Conservation (phyloP, 2,797 vertebrate genomes). For the Avahi laniger region DNA sequence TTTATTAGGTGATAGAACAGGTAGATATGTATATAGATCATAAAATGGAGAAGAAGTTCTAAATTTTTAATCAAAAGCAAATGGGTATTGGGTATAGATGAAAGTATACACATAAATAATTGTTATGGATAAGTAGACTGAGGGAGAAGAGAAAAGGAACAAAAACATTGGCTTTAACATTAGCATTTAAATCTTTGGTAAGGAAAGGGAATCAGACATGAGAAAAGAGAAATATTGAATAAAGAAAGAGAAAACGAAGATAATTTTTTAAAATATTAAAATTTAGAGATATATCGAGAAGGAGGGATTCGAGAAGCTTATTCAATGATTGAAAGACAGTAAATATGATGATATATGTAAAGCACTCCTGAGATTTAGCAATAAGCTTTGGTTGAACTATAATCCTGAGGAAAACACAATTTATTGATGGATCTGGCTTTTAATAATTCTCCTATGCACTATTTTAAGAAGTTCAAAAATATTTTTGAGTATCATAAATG, state of each 20-base stretch:
- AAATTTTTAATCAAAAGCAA: not conserved
- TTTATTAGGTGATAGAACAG: not conserved
- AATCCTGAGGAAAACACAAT: not conserved
- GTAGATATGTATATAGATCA: not conserved
- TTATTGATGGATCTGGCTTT: not conserved
- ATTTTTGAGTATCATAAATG: not conserved
- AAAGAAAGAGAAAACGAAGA: not conserved
- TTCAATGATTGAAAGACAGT: not conserved
- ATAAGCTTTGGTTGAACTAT: not conserved
- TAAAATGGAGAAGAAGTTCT: not conserved
- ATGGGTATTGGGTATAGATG: not conserved
- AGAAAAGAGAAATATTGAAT: not conserved
- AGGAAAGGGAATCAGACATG: not conserved
- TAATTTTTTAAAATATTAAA: not conserved
- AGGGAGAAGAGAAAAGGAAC: not conserved
- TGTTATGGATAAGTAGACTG: not conserved
- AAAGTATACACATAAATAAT: not conserved
- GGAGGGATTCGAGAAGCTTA: not conserved
- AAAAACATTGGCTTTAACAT: not conserved
- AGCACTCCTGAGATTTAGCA: not conserved
- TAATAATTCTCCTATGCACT: not conserved
- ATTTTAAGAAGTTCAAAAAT: not conserved
- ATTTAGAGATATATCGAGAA: not conserved
- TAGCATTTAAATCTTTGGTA: too few species aligned
- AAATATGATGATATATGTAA: not conserved